A percentile compares a stretch with the other conserved stretches of the same genome.
Evolutionary conservation across 2,797 vertebrate species (phyloP).

Genomic region (Antennarius maculatus): DNA sequence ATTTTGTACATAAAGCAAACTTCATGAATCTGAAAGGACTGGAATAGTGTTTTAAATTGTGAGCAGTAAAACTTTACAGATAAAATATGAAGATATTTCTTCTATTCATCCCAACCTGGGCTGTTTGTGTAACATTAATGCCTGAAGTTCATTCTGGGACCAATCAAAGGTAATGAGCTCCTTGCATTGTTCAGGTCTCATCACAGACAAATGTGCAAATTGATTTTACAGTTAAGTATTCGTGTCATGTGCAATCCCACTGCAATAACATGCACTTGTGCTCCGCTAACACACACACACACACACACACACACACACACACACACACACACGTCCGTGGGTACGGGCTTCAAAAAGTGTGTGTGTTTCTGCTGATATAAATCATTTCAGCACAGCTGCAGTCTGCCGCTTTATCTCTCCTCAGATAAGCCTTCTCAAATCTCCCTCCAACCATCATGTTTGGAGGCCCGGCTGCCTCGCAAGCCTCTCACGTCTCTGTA

Average conservation of each 20-base stretch:
- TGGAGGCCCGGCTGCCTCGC: slow-evolving; percentile 60
- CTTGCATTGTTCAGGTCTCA: slow-evolving; percentile 31
- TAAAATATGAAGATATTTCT: not conserved
- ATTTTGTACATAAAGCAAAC: too few species aligned
- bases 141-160: slow-evolving; percentile 29
- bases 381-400: slow-evolving; percentile 86
- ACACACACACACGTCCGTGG: slow-evolving; percentile 39
- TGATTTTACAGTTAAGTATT: slow-evolving; percentile 62
- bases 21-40: too few species aligned
- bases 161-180: slow-evolving; percentile 49
- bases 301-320: slow-evolving; percentile 35
- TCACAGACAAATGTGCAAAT: slow-evolving; percentile 70
- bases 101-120: too few species aligned
- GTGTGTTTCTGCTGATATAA: slow-evolving; percentile 73
- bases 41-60: slow-evolving; percentile 18
- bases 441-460: slow-evolving; percentile 80
- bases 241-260: slow-evolving; percentile 50
- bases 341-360: slow-evolving; percentile 43
- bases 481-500: slow-evolving; percentile 62
- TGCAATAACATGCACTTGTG: slow-evolving; percentile 57
- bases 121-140: not conserved
- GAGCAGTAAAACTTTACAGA: slow-evolving; percentile 41
- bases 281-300: slow-evolving; percentile 33
- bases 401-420: slow-evolving; percentile 74
- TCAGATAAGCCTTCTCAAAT: slow-evolving; percentile 85